Conservation (phyloP, 2,797 vertebrate species). For the Poecilia wingei region DNA sequence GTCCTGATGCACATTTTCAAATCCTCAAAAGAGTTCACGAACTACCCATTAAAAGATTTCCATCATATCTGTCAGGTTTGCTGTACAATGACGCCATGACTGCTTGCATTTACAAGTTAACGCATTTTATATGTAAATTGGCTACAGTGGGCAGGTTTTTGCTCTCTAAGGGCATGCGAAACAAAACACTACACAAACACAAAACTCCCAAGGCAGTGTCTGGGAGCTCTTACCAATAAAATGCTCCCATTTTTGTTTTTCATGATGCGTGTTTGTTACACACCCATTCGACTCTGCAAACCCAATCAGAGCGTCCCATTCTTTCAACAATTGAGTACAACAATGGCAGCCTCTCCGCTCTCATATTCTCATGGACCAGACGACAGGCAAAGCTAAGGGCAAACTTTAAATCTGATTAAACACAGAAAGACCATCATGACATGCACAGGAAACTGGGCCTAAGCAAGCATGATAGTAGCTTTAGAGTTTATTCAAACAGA, state of each 20-base stretch:
- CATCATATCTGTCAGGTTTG: constrained; percentile 12
- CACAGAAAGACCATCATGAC: constrained; percentile 28
- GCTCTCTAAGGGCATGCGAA: constrained; percentile 27
- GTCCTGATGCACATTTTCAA: constrained; percentile 36
- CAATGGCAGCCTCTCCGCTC: constrained; percentile 43
- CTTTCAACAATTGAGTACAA: constrained; percentile 64
- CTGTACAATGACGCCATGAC: neutral
- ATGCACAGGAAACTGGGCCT: constrained; percentile 9
- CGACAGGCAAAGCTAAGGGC: constrained; percentile 19
- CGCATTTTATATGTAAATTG: constrained; percentile 6
- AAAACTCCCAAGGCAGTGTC: constrained; percentile 40
- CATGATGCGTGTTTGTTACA: constrained; percentile 46
- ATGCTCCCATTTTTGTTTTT: constrained; percentile 48
- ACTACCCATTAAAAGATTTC: constrained; percentile 9
- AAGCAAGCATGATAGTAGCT: constrained; percentile 36
- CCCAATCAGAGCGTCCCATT: constrained; percentile 44
- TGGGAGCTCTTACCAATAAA: constrained; percentile 55
- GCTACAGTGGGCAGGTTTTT: constrained; percentile 6
- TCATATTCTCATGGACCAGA: constrained; percentile 29
- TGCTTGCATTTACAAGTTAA: constrained; percentile 11
- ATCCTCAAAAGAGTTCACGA: constrained; percentile 27
- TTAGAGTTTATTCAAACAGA: constrained; percentile 38
- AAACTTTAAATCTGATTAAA: constrained; percentile 47
- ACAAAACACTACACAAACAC: constrained; percentile 35
- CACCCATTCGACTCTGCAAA: neutral